These are phyloP conservation scores for Merodon equestris DNA, from an alignment of 2,888 invertebrate species.

Conservation along the genomic window DNA sequence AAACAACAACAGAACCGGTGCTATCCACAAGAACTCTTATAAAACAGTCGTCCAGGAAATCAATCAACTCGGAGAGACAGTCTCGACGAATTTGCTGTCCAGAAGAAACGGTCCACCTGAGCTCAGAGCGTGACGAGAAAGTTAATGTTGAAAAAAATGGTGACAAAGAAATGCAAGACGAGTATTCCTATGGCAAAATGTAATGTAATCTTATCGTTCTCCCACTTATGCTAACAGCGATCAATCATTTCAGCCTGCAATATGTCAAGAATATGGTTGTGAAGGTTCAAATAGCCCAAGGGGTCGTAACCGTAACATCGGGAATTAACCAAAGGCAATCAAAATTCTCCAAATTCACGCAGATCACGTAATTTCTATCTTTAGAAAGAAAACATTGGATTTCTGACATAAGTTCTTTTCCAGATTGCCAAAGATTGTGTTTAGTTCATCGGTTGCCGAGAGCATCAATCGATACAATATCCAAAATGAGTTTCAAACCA, in stretches of 20 bases:
- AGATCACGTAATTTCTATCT: conserved; percentile 33
- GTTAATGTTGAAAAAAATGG: conserved; percentile 46
- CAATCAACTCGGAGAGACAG: conserved; percentile 65
- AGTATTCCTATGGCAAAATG: conserved; percentile 35
- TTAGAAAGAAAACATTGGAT: background rate
- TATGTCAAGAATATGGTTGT: conserved; percentile 63
- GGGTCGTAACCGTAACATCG: conserved; percentile 51
- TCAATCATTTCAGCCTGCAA: conserved; percentile 40
- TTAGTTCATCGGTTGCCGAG: conserved; percentile 73
- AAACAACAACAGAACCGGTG: conserved; percentile 26
- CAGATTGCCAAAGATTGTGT: conserved; percentile 71
- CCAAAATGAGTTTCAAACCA: conserved; percentile 63
- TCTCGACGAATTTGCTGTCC: conserved; percentile 74
- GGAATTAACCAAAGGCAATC: conserved; percentile 69
- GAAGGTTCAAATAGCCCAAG: conserved; percentile 70
- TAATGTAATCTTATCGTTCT: conserved; percentile 19
- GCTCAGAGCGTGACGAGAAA: conserved; percentile 77
- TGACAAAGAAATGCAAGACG: conserved; percentile 30
- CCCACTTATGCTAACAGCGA: background rate
- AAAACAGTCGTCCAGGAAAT: conserved; percentile 72
- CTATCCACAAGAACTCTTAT: conserved; percentile 50
- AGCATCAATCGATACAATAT: conserved; percentile 73
- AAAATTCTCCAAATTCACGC: conserved; percentile 39
- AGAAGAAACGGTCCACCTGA: conserved; percentile 77
- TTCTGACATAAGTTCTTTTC: background rate